These are phyloP conservation scores for Paracentrotus lividus DNA, from an alignment of 53 echinoderm and acorn worm genomes.

Conservation along the genomic window DNA sequence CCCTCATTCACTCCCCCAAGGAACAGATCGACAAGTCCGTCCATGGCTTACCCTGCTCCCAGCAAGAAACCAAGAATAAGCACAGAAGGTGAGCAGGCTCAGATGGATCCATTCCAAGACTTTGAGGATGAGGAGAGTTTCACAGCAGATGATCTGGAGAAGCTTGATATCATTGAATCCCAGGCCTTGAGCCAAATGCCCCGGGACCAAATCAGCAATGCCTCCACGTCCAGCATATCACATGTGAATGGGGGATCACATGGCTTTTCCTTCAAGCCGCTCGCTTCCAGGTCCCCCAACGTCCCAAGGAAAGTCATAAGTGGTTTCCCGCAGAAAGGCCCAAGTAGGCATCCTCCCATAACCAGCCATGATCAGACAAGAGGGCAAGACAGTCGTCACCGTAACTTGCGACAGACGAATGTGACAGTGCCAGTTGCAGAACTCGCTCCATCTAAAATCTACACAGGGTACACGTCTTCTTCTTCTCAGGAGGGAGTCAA, in stretches of 20 bases:
- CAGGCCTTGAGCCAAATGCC: slow-evolving; percentile 86
- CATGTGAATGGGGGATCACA: background rate
- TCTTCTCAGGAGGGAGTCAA: slow-evolving; percentile 59
- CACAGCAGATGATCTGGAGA: slow-evolving; percentile 87
- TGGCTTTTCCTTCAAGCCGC: slow-evolving; percentile 70
- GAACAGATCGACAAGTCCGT: background rate
- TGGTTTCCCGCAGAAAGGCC: background rate
- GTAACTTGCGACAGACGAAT: slow-evolving; percentile 9
- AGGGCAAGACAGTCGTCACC: slow-evolving; percentile 42
- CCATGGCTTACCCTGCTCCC: slow-evolving; percentile 72
- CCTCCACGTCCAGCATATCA: slow-evolving; percentile 46
- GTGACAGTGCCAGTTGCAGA: background rate
- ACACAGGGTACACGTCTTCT: slow-evolving; percentile 39
- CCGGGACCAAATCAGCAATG: background rate
- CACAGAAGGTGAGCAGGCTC: slow-evolving; percentile 24
- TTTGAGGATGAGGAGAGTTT: slow-evolving; percentile 94
- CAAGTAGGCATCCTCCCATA: slow-evolving; percentile 1
- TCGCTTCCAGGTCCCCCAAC: slow-evolving; percentile 41
- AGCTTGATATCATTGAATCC: slow-evolving; percentile 86
- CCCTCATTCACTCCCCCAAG: background rate
- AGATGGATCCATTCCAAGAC: slow-evolving; percentile 87
- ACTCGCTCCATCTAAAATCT: slow-evolving; percentile 66
- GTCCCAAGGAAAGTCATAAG: background rate
- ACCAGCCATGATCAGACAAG: slow-evolving; percentile 41
- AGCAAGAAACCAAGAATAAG: slow-evolving; percentile 85